A percentile compares a stretch with the other conserved stretches of the same genome.
Conservation (phyloP, 2,888 invertebrate species). For the Drosophila buzzatii region DNA sequence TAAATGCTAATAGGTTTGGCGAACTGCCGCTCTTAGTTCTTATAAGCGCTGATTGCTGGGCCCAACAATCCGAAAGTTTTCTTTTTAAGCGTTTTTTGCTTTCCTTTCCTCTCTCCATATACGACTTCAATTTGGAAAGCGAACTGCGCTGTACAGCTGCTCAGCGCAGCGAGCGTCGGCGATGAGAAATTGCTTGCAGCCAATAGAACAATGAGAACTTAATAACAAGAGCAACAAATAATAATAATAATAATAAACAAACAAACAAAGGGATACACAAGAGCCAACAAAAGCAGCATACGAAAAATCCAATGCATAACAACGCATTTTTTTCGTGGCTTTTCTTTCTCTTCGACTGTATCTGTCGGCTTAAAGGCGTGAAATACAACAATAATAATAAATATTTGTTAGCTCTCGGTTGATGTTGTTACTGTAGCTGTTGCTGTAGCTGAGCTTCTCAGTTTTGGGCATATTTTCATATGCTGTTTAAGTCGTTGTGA, state of each 20-base stretch:
- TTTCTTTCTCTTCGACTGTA: slow-evolving; percentile 59
- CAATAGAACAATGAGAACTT: slow-evolving; percentile 59
- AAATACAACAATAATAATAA: slow-evolving; percentile 73
- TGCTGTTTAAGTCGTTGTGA: slow-evolving; percentile 73
- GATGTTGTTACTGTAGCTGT: background rate
- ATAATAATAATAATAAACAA: slow-evolving; percentile 46
- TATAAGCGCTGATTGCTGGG: too few relatives aligned
- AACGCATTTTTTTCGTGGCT: slow-evolving; percentile 57
- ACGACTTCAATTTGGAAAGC: slow-evolving; percentile 44
- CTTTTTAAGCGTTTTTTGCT: background rate
- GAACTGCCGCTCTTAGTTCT: too few relatives aligned
- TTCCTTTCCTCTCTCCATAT: background rate
- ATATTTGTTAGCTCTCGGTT: slow-evolving; percentile 60
- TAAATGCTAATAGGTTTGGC: too few relatives aligned
- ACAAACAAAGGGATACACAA: slow-evolving; percentile 45
- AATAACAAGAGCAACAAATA: slow-evolving; percentile 59
- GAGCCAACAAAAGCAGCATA: slow-evolving; percentile 31
- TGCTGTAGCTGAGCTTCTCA: slow-evolving; percentile 20
- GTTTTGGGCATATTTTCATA: slow-evolving; percentile 68
- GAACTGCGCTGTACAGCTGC: slow-evolving; percentile 47
- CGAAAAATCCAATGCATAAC: slow-evolving; percentile 58
- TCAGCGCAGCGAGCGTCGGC: slow-evolving; percentile 44
- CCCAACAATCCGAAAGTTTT: slow-evolving; percentile 36
- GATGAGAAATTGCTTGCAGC: slow-evolving; percentile 58
- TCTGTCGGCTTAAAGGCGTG: slow-evolving; percentile 78